A percentile compares a stretch with the other conserved stretches of the same genome.
phyloP scores from a whole-genome alignment of 2,797 vertebrate genomes.

The Mormyrops attenuatus region DNA sequence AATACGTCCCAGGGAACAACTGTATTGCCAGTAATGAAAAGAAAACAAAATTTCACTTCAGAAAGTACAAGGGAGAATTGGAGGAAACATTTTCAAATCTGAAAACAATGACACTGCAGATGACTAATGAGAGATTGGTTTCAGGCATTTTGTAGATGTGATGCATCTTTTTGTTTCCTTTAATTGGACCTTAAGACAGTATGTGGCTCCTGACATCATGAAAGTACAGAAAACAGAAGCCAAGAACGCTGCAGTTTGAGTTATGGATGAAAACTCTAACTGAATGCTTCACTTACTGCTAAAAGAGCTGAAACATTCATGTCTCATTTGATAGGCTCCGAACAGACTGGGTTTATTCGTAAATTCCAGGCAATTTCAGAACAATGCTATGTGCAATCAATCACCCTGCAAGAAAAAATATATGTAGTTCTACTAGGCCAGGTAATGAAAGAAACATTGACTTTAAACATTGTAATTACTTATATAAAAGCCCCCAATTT shows the following conservation, averaged over 20 bases:
- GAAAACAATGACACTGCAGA: background rate
- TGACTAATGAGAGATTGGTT: background rate
- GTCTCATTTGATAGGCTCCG: background rate
- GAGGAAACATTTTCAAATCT: conserved; percentile 2
- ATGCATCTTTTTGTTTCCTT: background rate
- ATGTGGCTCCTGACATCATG: background rate
- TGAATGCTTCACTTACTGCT: background rate
- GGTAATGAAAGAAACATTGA: background rate
- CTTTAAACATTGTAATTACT: background rate
- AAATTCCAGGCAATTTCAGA: conserved; percentile 8
- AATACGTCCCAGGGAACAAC: background rate
- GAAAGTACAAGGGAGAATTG: background rate
- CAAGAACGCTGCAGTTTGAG: background rate
- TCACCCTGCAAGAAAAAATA: background rate
- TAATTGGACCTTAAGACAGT: background rate
- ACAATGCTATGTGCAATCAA: background rate
- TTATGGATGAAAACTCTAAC: background rate
- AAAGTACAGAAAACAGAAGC: background rate
- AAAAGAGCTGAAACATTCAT: background rate
- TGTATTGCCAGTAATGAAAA: background rate
- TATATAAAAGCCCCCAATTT: background rate
- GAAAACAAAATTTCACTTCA: background rate
- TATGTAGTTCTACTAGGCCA: background rate
- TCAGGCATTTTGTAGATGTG: background rate
- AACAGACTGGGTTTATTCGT: background rate